These are phyloP conservation scores for Macrotus californicus DNA, from an alignment of 2,113 vertebrate genomes.

Conservation along the genomic window DNA sequence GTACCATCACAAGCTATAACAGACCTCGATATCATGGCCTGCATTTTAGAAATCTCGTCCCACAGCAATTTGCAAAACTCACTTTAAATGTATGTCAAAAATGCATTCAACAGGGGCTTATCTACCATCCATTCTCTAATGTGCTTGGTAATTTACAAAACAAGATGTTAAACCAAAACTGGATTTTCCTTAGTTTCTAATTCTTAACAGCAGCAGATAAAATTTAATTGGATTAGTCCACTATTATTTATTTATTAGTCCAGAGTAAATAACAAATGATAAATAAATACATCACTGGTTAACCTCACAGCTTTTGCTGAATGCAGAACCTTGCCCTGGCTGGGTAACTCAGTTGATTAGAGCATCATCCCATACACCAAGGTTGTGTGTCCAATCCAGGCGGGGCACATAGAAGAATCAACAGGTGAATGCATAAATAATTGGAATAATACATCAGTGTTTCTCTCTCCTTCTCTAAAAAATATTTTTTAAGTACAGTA, in stretches of 20 bases:
- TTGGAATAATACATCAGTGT: no score
- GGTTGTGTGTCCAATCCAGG: no score
- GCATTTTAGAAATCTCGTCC: neutral
- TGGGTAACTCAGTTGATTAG: no score
- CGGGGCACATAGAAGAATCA: no score
- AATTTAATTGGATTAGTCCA: neutral
- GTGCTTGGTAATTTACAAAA: neutral
- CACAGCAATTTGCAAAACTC: neutral
- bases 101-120: neutral
- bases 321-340: neutral
- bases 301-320: neutral
- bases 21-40: neutral
- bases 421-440: no score
- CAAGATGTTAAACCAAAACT: neutral
- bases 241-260: no score
- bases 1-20: neutral
- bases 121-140: neutral
- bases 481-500: no score
- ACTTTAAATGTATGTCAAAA: neutral
- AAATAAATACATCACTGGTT: neutral
- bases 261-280: neutral
- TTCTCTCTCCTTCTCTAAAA: no score
- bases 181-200: neutral
- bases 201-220: neutral
- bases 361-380: no score